Evolutionary conservation across 2,797 vertebrate species (phyloP).

Genomic region (Chromis chromis): DNA sequence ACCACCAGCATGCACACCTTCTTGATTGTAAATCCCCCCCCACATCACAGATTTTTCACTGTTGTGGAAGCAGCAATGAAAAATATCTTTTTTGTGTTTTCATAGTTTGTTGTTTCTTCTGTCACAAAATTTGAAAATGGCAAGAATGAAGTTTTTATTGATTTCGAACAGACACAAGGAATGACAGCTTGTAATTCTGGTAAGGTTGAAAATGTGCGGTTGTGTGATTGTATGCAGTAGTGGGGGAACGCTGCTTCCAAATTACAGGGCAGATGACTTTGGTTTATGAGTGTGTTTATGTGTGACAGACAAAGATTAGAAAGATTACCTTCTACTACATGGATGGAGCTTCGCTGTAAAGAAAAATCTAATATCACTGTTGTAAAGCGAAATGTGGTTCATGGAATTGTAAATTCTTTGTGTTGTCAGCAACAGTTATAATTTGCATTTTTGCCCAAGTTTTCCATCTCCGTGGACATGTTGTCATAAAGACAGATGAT

Average conservation of each 20-base stretch:
- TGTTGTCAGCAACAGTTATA: slow-evolving; percentile 32
- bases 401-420: slow-evolving; percentile 23
- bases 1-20: not conserved
- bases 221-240: not conserved
- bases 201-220: not conserved
- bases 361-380: not conserved
- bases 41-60: slow-evolving; percentile 25
- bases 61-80: not conserved
- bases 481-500: slow-evolving; percentile 70
- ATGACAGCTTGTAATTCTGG: slow-evolving; percentile 4
- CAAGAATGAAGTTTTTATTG: slow-evolving; percentile 11
- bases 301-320: slow-evolving; percentile 5
- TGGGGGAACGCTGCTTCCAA: not conserved
- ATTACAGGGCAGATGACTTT: not conserved
- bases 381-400: slow-evolving; percentile 15
- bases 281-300: slow-evolving; percentile 24
- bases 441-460: slow-evolving; percentile 56
- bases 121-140: slow-evolving; percentile 2
- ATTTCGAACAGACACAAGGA: not conserved
- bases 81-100: not conserved
- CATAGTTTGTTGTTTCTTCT: not conserved
- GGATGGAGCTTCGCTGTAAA: not conserved
- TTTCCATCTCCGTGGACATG: slow-evolving; percentile 41
- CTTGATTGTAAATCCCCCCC: slow-evolving; percentile 11
- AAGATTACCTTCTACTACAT: slow-evolving; percentile 5